phyloP scores from a whole-genome alignment of 2,888 invertebrate genomes.

The Thyatira batis region DNA sequence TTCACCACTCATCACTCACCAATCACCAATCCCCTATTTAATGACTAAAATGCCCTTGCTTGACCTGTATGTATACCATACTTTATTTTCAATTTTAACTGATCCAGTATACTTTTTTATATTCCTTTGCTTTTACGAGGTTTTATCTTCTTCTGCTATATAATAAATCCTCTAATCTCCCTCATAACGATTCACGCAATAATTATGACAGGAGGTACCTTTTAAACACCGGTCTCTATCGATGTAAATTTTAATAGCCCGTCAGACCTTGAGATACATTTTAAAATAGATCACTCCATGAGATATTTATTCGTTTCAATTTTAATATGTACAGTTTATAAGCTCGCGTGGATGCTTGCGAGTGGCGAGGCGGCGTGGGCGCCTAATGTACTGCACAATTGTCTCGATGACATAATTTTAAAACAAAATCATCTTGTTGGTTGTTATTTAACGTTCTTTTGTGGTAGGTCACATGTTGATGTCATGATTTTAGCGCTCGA shows the following conservation, averaged over 20 bases:
- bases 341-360: background rate
- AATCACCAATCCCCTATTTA: too few relatives aligned
- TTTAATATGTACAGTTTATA: background rate
- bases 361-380: background rate
- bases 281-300: background rate
- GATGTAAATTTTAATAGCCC: background rate
- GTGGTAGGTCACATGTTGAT: background rate
- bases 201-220: background rate
- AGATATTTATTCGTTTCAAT: background rate
- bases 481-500: too few relatives aligned
- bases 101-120: too few relatives aligned
- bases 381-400: background rate
- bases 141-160: too few relatives aligned
- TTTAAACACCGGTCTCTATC: background rate
- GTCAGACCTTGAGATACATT: background rate
- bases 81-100: too few relatives aligned
- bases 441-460: background rate
- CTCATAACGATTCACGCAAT: background rate
- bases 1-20: too few relatives aligned
- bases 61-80: too few relatives aligned
- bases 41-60: too few relatives aligned
- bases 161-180: background rate
- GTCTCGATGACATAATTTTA: background rate
- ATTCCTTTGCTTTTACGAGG: too few relatives aligned
- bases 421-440: background rate